Evolutionary conservation across 2,797 vertebrate genomes (phyloP).

Genomic region (Acrossocheilus wenchowensis): DNA sequence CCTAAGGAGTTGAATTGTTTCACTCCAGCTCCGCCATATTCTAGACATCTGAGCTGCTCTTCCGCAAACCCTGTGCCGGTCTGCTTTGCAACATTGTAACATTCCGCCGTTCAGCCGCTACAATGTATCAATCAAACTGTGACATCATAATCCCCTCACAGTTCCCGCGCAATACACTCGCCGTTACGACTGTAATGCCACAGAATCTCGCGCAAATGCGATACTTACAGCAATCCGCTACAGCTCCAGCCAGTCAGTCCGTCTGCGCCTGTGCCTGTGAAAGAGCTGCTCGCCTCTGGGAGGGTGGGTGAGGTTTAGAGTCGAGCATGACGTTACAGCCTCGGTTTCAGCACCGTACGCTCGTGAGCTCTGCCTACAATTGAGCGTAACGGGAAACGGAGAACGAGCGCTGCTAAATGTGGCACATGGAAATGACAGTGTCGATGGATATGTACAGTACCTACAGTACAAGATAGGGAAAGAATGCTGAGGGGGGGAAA

Average conservation of each 20-base stretch:
- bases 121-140: background rate
- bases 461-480: background rate
- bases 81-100: constrained; percentile 41
- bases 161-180: background rate
- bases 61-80: constrained; percentile 66
- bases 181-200: constrained; percentile 22
- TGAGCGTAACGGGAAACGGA: constrained; percentile 42
- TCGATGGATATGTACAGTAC: background rate
- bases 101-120: constrained; percentile 23
- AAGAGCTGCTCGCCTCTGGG: constrained; percentile 52
- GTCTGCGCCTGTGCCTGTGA: constrained; percentile 56
- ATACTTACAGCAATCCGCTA: constrained; percentile 65
- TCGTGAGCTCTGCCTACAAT: constrained; percentile 38
- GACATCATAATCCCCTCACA: background rate
- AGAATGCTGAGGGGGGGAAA: background rate
- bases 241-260: constrained; percentile 59
- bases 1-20: constrained; percentile 60
- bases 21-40: constrained; percentile 70
- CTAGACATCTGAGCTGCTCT: constrained; percentile 66
- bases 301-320: constrained; percentile 63
- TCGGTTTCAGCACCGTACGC: constrained; percentile 54
- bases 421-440: constrained; percentile 15
- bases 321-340: constrained; percentile 64
- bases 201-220: constrained; percentile 33
- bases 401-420: constrained; percentile 33